Evolutionary conservation across 2,113 vertebrate genomes (phyloP), one percentile per base, ranked within the genome.

Genomic region (Natator depressus): DNA sequence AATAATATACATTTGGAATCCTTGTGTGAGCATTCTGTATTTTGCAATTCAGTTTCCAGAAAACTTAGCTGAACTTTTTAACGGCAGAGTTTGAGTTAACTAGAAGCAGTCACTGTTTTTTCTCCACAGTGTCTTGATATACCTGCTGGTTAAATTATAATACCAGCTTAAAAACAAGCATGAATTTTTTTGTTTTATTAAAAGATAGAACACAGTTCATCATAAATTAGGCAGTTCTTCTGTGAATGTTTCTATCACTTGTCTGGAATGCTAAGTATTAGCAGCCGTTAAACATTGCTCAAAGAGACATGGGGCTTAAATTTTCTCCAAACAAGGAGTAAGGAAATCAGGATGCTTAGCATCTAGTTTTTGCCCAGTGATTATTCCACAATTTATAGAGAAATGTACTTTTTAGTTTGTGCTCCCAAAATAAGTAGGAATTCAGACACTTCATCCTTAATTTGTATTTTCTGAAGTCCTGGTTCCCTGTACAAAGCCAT

Each of bases 251-350:
- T 95, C 93, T 97, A 94, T 97, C 96, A 96, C 94, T 97, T 96
- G 91, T 97, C 92, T 97, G 97, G 97, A 97, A 97, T 97, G 96
- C 94, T 87, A 96, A 97, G 93, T 89, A 94, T 95, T 96, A 78
- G 95, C 96, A 92, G 91, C 88, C 27, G 96, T 85, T 92, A 81
- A 88, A 87, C 83, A 55, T 95, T 7, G 69, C 93, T 96, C 12
- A 7, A 54, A 89, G 84, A 84, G 85, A 88, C 87, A 88, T 82
- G 75, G 87, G 92, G 42, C 84, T 85, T 94, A 72, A 93, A 17
- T 95, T 96, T 96, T 97, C 90, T 95, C 97, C 97, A 96, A 97
- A 97, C 92, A 96, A 97, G 97, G 97, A 97, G 80, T 11, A 95
- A 86, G 92, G 84, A 85, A 87, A 93, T 90, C 65, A 76, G 92